These are phyloP conservation scores for Saccopteryx bilineata DNA, from an alignment of 2,113 vertebrate genomes.

Conservation along the genomic window DNA sequence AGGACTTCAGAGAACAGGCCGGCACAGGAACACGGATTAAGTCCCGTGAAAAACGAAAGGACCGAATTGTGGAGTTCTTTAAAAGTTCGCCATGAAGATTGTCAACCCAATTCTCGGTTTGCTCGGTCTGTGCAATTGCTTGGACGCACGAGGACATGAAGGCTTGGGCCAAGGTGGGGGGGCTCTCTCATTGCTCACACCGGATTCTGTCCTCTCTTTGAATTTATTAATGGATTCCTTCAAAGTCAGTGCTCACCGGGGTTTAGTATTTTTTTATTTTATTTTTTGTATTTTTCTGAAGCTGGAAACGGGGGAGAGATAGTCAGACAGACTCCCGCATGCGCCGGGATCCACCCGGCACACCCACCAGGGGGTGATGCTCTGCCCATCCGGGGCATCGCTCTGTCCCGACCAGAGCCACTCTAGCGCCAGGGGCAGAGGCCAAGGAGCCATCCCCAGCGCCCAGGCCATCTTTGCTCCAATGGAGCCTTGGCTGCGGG, in stretches of 20 bases:
- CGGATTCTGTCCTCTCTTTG: slow-evolving; percentile 51
- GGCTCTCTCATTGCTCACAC: slow-evolving; percentile 34
- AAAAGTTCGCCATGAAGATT: slow-evolving; percentile 54
- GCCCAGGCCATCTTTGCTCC: no score
- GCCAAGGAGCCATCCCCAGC: no score
- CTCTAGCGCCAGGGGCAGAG: no score
- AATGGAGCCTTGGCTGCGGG: no score
- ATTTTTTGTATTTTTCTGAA: no score
- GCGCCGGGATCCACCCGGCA: no score
- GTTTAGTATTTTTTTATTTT: no score
- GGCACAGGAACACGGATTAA: slow-evolving; percentile 63
- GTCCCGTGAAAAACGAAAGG: slow-evolving; percentile 56
- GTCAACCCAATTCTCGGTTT: slow-evolving; percentile 58
- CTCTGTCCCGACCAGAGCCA: no score
- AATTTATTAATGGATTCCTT: slow-evolving; percentile 61
- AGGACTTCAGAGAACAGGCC: slow-evolving; percentile 59
- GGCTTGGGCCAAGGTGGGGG: neutral
- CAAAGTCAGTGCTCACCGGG: slow-evolving; percentile 36
- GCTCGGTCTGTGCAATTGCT: slow-evolving; percentile 57
- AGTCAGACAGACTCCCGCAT: no score
- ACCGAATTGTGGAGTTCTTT: slow-evolving; percentile 7
- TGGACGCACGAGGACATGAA: neutral
- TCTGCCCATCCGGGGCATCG: no score
- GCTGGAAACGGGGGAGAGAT: no score
- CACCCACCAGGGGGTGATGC: no score